A percentile compares a stretch with the other conserved stretches of the same genome.
Evolutionary conservation across 2,888 invertebrate species (phyloP).

Genomic region (Limnephilus auricula): DNA sequence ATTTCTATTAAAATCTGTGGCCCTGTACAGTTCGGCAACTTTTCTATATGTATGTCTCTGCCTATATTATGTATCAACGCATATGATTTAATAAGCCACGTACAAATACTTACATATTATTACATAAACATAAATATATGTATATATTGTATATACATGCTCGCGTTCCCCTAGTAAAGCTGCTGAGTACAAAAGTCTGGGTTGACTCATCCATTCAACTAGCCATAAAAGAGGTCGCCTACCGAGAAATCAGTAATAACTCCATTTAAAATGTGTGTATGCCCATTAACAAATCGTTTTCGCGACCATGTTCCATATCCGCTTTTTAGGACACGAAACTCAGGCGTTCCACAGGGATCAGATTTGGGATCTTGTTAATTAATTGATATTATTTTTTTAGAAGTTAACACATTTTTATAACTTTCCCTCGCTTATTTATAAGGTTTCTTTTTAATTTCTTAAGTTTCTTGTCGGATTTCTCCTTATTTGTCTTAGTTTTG

Average conservation of each 20-base stretch:
- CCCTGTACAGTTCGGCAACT: background rate
- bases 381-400: background rate
- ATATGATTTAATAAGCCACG: background rate
- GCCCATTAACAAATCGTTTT: background rate
- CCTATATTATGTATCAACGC: background rate
- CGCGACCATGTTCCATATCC: background rate
- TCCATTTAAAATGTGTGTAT: background rate
- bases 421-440: background rate
- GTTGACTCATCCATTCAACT: slow-evolving; percentile 13
- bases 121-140: too few species aligned
- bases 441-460: too few species aligned
- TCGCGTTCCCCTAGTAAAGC: background rate
- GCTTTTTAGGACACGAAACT: background rate
- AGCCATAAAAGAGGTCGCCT: background rate
- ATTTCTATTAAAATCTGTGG: background rate
- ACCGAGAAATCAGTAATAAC: slow-evolving; percentile 2
- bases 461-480: too few species aligned
- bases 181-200: background rate
- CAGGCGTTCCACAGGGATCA: background rate
- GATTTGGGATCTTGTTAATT: background rate
- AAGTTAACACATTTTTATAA: background rate
- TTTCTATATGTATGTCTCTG: background rate
- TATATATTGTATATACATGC: background rate
- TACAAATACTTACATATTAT: background rate
- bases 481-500: background rate